These are phyloP conservation scores for Eonycteris spelaea DNA, from an alignment of 2,113 vertebrate species.

Conservation along the genomic window DNA sequence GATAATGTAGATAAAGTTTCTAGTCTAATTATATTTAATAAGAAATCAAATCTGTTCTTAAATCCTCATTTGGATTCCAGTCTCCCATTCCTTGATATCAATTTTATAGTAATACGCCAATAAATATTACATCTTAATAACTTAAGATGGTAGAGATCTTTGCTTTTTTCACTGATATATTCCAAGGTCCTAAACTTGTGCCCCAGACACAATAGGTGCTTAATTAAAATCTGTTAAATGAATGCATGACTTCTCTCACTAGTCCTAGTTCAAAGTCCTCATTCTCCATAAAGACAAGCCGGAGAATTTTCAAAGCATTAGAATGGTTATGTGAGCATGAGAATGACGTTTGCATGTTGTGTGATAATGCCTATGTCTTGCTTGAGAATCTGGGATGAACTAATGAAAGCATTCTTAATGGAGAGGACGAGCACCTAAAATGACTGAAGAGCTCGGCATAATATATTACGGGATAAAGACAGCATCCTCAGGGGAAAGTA, in stretches of 20 bases:
- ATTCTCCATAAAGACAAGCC: background rate
- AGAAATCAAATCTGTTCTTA: background rate
- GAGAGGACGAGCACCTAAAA: background rate
- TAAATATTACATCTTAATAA: slow-evolving; percentile 1
- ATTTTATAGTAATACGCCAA: background rate
- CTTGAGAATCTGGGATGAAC: background rate
- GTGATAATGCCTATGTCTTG: background rate
- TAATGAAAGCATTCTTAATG: background rate
- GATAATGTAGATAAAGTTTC: background rate
- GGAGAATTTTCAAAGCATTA: background rate
- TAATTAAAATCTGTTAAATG: slow-evolving; percentile 20
- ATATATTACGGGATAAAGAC: background rate
- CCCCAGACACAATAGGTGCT: background rate
- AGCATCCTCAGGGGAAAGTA: background rate
- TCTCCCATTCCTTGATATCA: background rate
- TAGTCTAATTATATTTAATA: background rate
- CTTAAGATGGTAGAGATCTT: background rate
- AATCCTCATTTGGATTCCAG: background rate
- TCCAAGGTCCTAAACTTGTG: background rate
- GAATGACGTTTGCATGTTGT: background rate
- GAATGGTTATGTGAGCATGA: background rate
- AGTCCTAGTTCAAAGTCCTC: background rate
- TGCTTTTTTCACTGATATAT: background rate
- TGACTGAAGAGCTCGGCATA: background rate
- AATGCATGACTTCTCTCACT: background rate